A percentile compares a stretch with the other conserved stretches of the same genome.
Conservation (phyloP, 2,113 vertebrate genomes). For the Gobiocypris rarus region DNA sequence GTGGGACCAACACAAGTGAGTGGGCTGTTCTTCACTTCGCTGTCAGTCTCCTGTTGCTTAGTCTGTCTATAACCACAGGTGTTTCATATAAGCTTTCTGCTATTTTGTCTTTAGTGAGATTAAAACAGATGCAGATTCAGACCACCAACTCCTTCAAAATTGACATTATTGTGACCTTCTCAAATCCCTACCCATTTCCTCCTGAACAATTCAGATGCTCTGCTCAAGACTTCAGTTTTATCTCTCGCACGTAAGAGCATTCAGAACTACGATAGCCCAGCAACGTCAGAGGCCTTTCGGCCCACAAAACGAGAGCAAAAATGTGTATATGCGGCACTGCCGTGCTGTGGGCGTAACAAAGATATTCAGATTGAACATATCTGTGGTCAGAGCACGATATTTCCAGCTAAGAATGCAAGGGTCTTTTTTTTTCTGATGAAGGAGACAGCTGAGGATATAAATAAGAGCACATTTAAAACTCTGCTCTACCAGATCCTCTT, state of each 20-base stretch:
- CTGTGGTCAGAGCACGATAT: conserved; percentile 78
- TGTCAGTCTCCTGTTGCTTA: not conserved
- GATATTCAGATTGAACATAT: conserved; percentile 75
- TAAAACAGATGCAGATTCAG: conserved; percentile 10
- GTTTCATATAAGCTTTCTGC: not conserved
- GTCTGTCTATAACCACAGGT: conserved; percentile 13
- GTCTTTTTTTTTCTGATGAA: conserved; percentile 72
- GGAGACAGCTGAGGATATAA: conserved; percentile 84
- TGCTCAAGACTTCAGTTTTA: not conserved
- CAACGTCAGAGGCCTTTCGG: not conserved
- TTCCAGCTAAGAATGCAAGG: conserved; percentile 78
- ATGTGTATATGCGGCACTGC: conserved; percentile 1
- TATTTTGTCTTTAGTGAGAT: not conserved
- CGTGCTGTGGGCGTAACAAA: conserved; percentile 59
- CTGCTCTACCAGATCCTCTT: conserved; percentile 70
- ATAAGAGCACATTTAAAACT: conserved; percentile 78
- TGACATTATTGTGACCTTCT: not conserved
- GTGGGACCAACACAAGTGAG: conserved; percentile 87
- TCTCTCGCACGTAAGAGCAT: not conserved
- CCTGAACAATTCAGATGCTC: not conserved
- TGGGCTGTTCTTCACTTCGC: conserved; percentile 45
- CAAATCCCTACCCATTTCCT: conserved; percentile 11
- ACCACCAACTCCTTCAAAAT: not conserved
- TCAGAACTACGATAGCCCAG: not conserved
- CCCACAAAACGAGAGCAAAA: conserved; percentile 1